These are phyloP conservation scores for Bathynomus jamesi DNA, from an alignment of 1,140 invertebrate genomes.

Conservation along the genomic window DNA sequence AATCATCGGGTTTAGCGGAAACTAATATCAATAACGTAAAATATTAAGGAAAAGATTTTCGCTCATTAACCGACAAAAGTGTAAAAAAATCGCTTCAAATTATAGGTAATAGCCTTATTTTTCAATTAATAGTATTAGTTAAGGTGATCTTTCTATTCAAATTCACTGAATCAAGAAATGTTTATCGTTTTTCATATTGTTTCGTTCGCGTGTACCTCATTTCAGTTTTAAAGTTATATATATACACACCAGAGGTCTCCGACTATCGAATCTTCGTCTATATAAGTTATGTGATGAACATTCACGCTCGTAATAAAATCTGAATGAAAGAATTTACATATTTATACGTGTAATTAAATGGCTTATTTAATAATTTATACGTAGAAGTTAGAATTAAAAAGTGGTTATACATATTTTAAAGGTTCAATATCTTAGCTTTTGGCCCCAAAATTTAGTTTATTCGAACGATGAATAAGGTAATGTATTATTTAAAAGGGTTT, in stretches of 20 bases:
- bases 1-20: too few species aligned
- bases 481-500: slow-evolving; percentile 19
- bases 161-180: not conserved
- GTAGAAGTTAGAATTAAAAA: too few species aligned
- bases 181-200: not conserved
- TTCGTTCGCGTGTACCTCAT: not conserved
- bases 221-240: not conserved
- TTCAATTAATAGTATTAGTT: not conserved
- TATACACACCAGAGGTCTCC: not conserved
- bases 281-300: not conserved
- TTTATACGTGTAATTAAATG: not conserved
- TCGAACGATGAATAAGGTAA: not conserved
- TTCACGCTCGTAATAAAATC: not conserved
- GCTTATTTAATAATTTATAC: not conserved
- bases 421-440: not conserved
- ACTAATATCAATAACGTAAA: too few species aligned
- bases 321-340: not conserved
- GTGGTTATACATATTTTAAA: not conserved
- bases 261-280: not conserved
- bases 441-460: not conserved
- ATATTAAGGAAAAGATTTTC: too few species aligned
- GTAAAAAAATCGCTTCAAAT: too few species aligned
- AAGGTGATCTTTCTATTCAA: not conserved
- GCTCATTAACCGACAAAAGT: too few species aligned
- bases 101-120: too few species aligned